These are phyloP conservation scores for Buphagus erythrorhynchus DNA, from an alignment of 2,797 vertebrate genomes.

Conservation along the genomic window DNA sequence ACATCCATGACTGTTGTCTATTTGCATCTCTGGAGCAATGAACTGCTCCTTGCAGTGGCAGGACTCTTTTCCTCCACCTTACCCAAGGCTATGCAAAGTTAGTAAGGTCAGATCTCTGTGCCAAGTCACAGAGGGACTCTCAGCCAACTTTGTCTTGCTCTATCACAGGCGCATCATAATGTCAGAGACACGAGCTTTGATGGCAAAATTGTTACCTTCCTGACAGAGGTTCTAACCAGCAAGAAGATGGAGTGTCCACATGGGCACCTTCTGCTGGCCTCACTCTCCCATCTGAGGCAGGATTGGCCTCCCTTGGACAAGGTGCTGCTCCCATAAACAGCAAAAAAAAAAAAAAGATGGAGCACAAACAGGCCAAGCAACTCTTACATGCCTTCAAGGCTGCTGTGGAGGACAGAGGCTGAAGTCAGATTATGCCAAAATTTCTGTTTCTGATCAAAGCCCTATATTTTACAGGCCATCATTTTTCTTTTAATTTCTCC, in stretches of 20 bases:
- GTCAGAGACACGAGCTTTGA: not conserved
- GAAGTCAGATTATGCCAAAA: not conserved
- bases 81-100: too few relatives aligned
- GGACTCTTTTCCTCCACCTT: not conserved
- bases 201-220: not conserved
- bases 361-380: not conserved
- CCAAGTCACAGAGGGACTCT: not conserved
- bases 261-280: not conserved
- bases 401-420: not conserved
- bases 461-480: not conserved
- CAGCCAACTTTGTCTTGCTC: not conserved
- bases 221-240: not conserved
- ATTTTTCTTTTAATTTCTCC: not conserved
- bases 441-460: not conserved
- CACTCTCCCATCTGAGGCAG: not conserved
- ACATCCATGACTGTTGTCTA: rapidly evolving
- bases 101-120: not conserved
- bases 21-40: not conserved
- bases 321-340: not conserved
- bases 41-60: not conserved
- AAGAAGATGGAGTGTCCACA: not conserved
- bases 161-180: rapidly evolving
- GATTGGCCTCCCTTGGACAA: not conserved
- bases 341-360: too few relatives aligned
- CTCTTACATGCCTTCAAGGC: not conserved